Base-by-base conservation (phyloP, 2,113 vertebrate genomes). In the Chionomys nivalis region DNA sequence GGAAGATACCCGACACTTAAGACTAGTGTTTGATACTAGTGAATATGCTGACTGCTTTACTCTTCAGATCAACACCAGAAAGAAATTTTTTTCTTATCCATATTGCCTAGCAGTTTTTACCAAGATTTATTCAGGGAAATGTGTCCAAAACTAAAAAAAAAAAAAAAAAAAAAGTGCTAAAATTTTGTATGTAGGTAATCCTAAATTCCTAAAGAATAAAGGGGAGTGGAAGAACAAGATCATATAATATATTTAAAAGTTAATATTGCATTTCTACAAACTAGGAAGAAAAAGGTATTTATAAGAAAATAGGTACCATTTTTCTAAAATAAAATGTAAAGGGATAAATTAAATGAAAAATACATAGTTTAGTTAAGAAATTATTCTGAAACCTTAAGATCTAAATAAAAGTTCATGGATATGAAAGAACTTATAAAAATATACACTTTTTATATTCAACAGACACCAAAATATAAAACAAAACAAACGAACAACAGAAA, bases 131-230 rank as follows among this genome's bases (percentile, higher is more conserved):
- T 26, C 24, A 61, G 36, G 58, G 5, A 82, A 61, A 61, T 82
- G 13, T 39, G 3, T 26, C 52, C 7, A 13, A 0, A 82, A 36
- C 24, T 5, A 0, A 39, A 4, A 23, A 44, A 5, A 49, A 33
- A 47, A 12, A 47, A 12, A 77, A 79, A 52, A 79, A 58, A 58
- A n/a, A 58, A 3, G 21, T 58, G 36, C 19, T n/a, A 39, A 52
- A 24, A 58, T 23, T 58, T 58, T 39, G 5, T 61, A 17, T 9
- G 0, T 61, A 83, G 13, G 26, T 42, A 83, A 14, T 39, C 5
- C 47, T 61, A 61, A 82, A 61, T 12, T 28, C 1, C 55, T 61
- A 12, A 44, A 76, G 24, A n/a, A 61, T 61, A 61, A 39, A 39
- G 23, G 36, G 21, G 3, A 8, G 8, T 16, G 16, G 14, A 24